Conservation (phyloP, 2,797 vertebrate species). For the Cygnus olor region DNA sequence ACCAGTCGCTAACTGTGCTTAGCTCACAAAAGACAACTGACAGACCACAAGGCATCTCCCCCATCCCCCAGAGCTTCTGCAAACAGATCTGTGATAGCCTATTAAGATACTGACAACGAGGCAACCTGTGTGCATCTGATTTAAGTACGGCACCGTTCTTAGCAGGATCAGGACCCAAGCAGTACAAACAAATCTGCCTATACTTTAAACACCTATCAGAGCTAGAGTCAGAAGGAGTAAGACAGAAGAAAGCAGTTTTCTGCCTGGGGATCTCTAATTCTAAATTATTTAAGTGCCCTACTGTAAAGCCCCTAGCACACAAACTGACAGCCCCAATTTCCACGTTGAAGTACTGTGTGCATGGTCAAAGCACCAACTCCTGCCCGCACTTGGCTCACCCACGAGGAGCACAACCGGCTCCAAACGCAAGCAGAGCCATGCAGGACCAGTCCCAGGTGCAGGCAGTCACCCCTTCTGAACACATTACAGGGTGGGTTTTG, state of each 20-base stretch:
- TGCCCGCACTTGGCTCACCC: accelerated
- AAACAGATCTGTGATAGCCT: background rate
- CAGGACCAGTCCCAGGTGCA: accelerated
- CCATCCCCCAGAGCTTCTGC: background rate
- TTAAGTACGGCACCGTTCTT: accelerated
- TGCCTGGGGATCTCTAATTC: background rate
- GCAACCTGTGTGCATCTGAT: accelerated
- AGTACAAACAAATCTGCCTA: background rate
- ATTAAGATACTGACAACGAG: background rate
- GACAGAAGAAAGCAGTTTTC: background rate
- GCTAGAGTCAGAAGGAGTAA: background rate
- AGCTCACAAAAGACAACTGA: background rate
- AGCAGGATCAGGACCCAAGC: background rate
- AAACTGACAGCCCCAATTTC: background rate
- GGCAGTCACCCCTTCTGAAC: background rate
- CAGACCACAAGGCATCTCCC: background rate
- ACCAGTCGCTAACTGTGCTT: accelerated
- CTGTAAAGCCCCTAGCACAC: background rate
- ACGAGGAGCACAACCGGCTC: background rate
- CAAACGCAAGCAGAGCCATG: background rate
- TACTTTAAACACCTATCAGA: background rate
- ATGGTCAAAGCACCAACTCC: accelerated
- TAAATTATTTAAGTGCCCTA: too few relatives aligned
- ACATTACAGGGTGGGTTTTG: conserved; percentile 11
- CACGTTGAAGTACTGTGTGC: background rate